phyloP scores from a whole-genome alignment of 2,113 vertebrate genomes.

The Camarhynchus parvulus region DNA sequence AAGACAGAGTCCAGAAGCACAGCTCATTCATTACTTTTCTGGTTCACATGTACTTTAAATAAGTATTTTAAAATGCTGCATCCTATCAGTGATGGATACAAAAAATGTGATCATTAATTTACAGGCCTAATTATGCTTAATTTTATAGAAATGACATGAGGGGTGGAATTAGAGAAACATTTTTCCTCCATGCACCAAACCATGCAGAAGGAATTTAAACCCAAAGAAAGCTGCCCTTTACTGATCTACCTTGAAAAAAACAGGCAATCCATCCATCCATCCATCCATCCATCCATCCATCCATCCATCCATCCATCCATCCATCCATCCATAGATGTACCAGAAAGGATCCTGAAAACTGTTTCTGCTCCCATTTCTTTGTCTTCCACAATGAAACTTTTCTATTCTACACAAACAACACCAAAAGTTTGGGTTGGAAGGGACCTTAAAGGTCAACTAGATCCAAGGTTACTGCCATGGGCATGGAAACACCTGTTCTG shows the following conservation, averaged over 20 bases:
- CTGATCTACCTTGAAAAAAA: background rate
- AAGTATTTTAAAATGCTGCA: background rate
- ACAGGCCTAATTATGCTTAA: background rate
- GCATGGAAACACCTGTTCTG: background rate
- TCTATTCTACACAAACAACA: background rate
- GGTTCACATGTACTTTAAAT: background rate
- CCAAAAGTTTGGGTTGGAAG: background rate
- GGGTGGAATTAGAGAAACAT: background rate
- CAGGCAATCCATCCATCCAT: background rate
- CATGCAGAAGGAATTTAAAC: background rate
- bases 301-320: background rate
- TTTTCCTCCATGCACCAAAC: background rate
- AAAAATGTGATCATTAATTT: background rate
- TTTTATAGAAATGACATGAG: background rate
- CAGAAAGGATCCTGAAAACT: background rate
- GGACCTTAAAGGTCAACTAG: background rate
- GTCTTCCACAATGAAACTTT: background rate
- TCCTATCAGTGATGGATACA: background rate
- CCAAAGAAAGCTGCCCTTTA: background rate
- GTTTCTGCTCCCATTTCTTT: background rate
- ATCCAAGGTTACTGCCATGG: background rate
- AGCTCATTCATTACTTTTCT: background rate
- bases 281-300: too few relatives aligned
- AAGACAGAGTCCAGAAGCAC: conserved; percentile 37
- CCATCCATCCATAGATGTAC: background rate